Evolutionary conservation across 2,113 vertebrate genomes (phyloP).

Genomic region (Rhombomys opimus): DNA sequence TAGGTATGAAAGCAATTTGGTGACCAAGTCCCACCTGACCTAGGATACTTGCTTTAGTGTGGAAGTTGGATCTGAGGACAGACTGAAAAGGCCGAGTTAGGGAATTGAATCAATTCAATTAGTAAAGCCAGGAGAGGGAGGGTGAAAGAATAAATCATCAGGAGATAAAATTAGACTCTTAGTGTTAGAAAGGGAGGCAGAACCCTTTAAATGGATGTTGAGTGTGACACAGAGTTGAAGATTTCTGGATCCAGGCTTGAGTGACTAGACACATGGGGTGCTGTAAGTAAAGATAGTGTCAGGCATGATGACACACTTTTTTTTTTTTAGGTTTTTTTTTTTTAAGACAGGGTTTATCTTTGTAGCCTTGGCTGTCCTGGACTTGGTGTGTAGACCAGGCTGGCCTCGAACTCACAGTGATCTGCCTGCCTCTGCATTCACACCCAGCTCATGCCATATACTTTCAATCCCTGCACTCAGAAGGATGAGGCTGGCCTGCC

Average conservation of each 20-base stretch:
- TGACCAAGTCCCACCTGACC: neutral
- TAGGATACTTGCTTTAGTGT: neutral
- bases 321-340: too few species aligned
- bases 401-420: too few species aligned
- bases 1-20: neutral
- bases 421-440: too few species aligned
- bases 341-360: too few species aligned
- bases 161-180: neutral
- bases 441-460: too few species aligned
- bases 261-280: neutral
- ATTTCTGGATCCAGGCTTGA: neutral
- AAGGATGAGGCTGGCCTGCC: neutral
- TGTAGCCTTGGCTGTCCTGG: too few species aligned
- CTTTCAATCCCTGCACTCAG: neutral
- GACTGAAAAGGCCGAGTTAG: neutral
- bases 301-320: neutral
- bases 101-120: neutral
- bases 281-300: neutral
- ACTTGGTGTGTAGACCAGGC: too few species aligned
- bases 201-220: neutral
- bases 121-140: neutral
- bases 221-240: neutral
- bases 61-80: slow-evolving; percentile 18
- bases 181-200: neutral
- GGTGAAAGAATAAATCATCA: neutral